Evolutionary conservation across 1,140 invertebrate species (phyloP), one percentile per base, ranked within the genome.

Genomic region (Musca vetustissima): DNA sequence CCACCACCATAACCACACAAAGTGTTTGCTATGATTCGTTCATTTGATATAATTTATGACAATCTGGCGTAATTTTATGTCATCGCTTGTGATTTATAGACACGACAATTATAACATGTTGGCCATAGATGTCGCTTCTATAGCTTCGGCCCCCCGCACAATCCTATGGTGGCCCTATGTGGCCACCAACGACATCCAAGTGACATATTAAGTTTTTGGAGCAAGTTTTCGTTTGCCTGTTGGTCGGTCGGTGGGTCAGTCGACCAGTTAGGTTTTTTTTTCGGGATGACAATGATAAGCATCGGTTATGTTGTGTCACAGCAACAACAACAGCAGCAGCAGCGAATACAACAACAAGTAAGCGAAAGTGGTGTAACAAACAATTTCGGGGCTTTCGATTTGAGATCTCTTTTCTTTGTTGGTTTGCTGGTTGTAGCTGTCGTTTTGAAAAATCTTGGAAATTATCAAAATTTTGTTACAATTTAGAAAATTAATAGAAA

Each of bases 381-480:
- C 55, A 15, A n/a, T 17, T 43, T n/a, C n/a, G n/a, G n/a, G 36
- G 36, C 6, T 43, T 43, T 43, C 6, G 11, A 43, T 43, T 7
- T 43, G 7, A 43, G 11, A 13, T 43, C 36, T 43, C 36, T 4
- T 28, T 28, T 28, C 8, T 28, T 28, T 13, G 36, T 8, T 28
- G 28, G n/a, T n/a, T n/a, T n/a, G n/a, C n/a, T n/a, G n/a, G n/a
- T 11, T 43, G 36, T 8, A 4, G 28, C 8, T 28, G 28, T 28
- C 8, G 28, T 28, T 43, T 43, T 43, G 36, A 43, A 43, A 59
- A 59, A 61, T 61, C 57, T 43, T 13, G 19, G n/a, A 36, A 61
- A 61, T 61, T 43, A 61, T 61, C 15, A 61, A 19, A 61, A 61
- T 61, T 43, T 61, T 61, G 57, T 61, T 61, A 61, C n/a, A 61